These are phyloP conservation scores for Catonia carolina DNA, from an alignment of 2,888 invertebrate species.

Conservation along the genomic window DNA sequence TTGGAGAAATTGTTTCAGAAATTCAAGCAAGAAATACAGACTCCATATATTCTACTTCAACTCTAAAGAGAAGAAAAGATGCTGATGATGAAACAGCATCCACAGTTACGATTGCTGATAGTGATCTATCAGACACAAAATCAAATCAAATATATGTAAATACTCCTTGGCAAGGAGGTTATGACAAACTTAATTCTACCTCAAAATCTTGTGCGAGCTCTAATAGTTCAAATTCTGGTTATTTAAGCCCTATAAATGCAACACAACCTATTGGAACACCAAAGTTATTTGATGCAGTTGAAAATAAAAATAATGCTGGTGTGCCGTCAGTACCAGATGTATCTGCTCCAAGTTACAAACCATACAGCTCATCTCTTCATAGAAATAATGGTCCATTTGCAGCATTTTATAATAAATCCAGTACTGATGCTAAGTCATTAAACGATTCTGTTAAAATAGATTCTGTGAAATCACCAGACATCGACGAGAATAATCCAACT, in stretches of 20 bases:
- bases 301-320: constrained; percentile 2
- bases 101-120: constrained; percentile 21
- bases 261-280: constrained; percentile 48
- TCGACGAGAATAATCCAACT: not conserved
- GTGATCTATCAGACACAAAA: constrained; percentile 28
- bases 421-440: constrained; percentile 4
- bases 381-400: constrained; percentile 36
- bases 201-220: constrained; percentile 29
- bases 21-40: constrained; percentile 81
- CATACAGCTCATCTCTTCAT: constrained; percentile 34
- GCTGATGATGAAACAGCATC: constrained; percentile 39
- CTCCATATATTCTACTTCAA: constrained; percentile 77
- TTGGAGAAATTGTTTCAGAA: constrained; percentile 82
- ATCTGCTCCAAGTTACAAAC: constrained; percentile 33
- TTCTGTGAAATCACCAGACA: not conserved
- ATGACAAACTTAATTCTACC: constrained; percentile 27
- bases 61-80: constrained; percentile 55
- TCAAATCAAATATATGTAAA: constrained; percentile 36
- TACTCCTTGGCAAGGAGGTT: constrained; percentile 35
- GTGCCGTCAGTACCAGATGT: constrained; percentile 26
- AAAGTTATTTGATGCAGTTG: constrained; percentile 11
- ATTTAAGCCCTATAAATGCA: constrained; percentile 46
- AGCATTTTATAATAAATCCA: constrained; percentile 28
- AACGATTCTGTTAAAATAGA: not conserved
- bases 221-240: constrained; percentile 46